Conservation (phyloP, 2,888 invertebrate genomes). For the Andrena marginata region DNA sequence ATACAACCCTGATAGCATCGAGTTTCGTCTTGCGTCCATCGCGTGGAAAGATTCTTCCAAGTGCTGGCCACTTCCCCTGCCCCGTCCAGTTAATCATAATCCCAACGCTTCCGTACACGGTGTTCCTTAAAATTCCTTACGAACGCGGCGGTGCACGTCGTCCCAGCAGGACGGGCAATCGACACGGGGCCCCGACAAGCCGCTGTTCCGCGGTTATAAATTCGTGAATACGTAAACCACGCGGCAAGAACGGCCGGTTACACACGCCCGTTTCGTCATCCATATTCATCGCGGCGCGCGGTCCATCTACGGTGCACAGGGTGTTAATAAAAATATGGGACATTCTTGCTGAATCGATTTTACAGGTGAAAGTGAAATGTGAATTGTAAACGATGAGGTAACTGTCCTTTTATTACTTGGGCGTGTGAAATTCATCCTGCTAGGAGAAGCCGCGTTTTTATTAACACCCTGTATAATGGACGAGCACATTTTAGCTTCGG, state of each 20-base stretch:
- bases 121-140: conserved; percentile 30
- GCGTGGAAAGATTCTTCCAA: not conserved
- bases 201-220: conserved; percentile 65
- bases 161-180: conserved; percentile 53
- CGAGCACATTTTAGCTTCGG: conserved; percentile 71
- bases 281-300: conserved; percentile 70
- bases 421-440: too few relatives aligned
- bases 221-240: conserved; percentile 72
- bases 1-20: not conserved
- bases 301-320: conserved; percentile 30
- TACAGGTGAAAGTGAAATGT: too few relatives aligned
- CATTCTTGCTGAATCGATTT: too few relatives aligned
- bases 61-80: not conserved
- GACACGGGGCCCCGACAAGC: conserved; percentile 50
- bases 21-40: not conserved
- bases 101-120: not conserved
- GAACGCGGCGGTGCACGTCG: conserved; percentile 14
- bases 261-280: conserved; percentile 64
- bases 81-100: conserved; percentile 21
- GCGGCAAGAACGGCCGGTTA: conserved; percentile 53
- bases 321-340: too few relatives aligned
- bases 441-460: too few relatives aligned
- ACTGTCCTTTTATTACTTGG: too few relatives aligned
- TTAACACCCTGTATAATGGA: conserved; percentile 23
- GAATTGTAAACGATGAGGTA: too few relatives aligned